Evolutionary conservation across 2,888 invertebrate species (phyloP).

Genomic region (Lycia hirtaria): DNA sequence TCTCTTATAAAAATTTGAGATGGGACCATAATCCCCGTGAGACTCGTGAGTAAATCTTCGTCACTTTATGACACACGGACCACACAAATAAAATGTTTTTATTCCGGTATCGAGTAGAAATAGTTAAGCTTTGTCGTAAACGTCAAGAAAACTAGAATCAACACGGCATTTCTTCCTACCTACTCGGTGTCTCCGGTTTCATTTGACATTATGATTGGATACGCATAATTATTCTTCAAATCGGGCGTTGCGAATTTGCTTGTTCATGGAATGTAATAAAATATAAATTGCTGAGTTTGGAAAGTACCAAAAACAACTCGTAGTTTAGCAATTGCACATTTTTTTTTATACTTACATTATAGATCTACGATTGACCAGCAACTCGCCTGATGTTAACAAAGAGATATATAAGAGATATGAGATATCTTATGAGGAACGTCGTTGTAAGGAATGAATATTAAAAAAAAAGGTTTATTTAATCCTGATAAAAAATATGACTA

Average conservation of each 20-base stretch:
- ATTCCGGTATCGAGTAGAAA: conserved; percentile 48
- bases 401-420: no score
- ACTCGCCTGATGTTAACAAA: no score
- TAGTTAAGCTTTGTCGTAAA: conserved; percentile 26
- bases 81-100: conserved; percentile 70
- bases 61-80: conserved; percentile 69
- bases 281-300: conserved; percentile 41
- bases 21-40: conserved; percentile 78
- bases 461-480: no score
- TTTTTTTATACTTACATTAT: no score
- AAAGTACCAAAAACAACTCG: conserved; percentile 26
- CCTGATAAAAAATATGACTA: no score
- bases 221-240: conserved; percentile 40
- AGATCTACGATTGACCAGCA: no score
- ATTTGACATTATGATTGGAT: conserved; percentile 26
- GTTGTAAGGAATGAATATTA: no score
- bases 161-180: conserved; percentile 40
- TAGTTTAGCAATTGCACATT: conserved; percentile 24
- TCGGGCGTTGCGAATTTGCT: conserved; percentile 34
- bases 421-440: no score
- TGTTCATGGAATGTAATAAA: conserved; percentile 53
- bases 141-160: conserved; percentile 25
- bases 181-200: conserved; percentile 31
- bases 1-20: conserved; percentile 78
- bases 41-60: conserved; percentile 76